Percentiles rank a stretch among this genome's conserved stretches.
Evolutionary conservation across 2,113 vertebrate genomes (phyloP).

Genomic region (Okapia johnstoni): DNA sequence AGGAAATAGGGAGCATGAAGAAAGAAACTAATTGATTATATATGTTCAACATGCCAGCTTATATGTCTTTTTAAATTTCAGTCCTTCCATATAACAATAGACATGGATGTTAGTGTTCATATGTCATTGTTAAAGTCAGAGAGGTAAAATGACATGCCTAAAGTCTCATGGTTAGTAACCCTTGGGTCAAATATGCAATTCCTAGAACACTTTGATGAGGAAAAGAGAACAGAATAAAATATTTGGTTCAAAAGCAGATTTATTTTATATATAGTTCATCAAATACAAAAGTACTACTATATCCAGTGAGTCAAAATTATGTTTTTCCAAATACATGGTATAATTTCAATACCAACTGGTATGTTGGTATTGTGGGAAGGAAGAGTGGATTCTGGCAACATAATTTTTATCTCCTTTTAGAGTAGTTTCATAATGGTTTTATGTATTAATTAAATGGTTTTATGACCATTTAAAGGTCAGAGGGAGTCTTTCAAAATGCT

Average conservation of each 20-base stretch:
- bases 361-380: neutral
- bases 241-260: neutral
- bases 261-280: neutral
- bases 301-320: neutral
- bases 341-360: neutral
- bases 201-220: neutral
- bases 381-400: neutral
- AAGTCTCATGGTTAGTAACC: neutral
- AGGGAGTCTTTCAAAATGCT: neutral
- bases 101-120: neutral
- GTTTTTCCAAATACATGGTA: neutral
- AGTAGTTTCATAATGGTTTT: neutral
- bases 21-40: neutral
- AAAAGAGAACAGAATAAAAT: neutral
- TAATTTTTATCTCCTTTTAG: neutral
- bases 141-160: neutral
- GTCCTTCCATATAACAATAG: neutral
- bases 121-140: neutral
- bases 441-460: neutral
- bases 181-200: neutral
- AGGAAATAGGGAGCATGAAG: neutral
- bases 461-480: neutral
- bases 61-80: neutral
- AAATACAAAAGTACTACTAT: neutral
- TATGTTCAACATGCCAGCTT: neutral